Evolutionary conservation across 2,113 vertebrate genomes (phyloP), one percentile per base, ranked within the genome.

Genomic region (Erythrocercus mccallii): DNA sequence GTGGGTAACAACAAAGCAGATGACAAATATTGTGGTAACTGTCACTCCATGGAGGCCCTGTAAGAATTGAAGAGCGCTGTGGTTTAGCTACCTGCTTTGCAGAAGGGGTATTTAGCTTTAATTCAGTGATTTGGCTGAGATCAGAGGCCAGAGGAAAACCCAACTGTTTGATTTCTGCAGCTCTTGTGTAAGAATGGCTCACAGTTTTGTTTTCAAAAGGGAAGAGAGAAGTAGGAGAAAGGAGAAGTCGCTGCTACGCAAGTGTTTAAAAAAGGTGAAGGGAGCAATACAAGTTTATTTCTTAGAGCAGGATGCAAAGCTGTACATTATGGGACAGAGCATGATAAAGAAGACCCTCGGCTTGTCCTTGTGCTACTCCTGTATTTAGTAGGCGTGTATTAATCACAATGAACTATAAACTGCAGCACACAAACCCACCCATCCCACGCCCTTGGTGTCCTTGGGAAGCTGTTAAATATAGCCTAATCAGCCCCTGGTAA

Each of bases 381-480:
- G 56, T 68, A 10, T 82, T 93, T 53, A 81, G 70, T 15, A 81
- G 48, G 28, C 50, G 44, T 84, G 28, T 56, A 25, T 89, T 92
- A 89, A 94, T 92, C 81, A 64, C 35, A 88, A 57, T 71, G 65
- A 96, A 5, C 47, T 53, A 31, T 12, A 42, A 31, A 60, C 16
- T 74, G 77, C 77, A 65, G 86, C 78, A 31, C 37, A 54, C 68
- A 89, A 65, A 76, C 5, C 45, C 53, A 81, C 56, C 60, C 57
- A 60, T 21, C n/a, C 38, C 22, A 12, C 93, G 92, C 62, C 65
- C 64, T 35, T 5, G 3, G 33, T 71, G 95, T 71, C 95, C 93
- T 96, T 95, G 84, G 54, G 58, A 69, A 91, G 58, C 24, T 53
- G 83, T 64, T 95, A 83, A 96, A 93, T 68, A 50, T 16, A 94